Conservation (phyloP, 2,113 vertebrate genomes). For the Scartelaos histophorus region DNA sequence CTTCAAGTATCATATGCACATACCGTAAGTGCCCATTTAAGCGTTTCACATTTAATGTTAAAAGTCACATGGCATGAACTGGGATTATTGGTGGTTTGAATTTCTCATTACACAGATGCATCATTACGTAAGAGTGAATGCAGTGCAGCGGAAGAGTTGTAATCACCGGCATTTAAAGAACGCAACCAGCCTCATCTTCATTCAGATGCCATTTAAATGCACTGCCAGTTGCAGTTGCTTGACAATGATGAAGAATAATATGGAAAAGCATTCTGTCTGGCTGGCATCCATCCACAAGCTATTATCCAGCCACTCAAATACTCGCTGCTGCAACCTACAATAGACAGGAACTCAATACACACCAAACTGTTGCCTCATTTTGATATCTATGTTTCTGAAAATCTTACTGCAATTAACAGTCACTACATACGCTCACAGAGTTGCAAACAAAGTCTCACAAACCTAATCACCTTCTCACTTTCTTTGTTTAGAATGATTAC, state of each 20-base stretch:
- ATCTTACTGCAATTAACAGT: background rate
- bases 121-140: background rate
- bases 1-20: background rate
- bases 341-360: background rate
- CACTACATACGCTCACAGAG: background rate
- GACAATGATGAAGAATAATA: conserved; percentile 5
- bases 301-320: background rate
- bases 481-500: conserved; percentile 26
- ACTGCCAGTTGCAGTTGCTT: background rate
- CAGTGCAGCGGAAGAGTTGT: background rate
- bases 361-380: conserved; percentile 13
- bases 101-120: background rate
- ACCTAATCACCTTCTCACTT: conserved; percentile 4
- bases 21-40: background rate
- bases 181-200: background rate
- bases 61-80: background rate
- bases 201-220: conserved; percentile 3
- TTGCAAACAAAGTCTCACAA: background rate
- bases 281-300: conserved; percentile 2
- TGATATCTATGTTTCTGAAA: background rate
- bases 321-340: background rate
- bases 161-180: background rate
- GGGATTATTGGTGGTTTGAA: background rate
- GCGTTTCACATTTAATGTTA: background rate
- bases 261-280: background rate